Conservation (phyloP, 2,797 vertebrate species). For the Anas bahamensis region DNA sequence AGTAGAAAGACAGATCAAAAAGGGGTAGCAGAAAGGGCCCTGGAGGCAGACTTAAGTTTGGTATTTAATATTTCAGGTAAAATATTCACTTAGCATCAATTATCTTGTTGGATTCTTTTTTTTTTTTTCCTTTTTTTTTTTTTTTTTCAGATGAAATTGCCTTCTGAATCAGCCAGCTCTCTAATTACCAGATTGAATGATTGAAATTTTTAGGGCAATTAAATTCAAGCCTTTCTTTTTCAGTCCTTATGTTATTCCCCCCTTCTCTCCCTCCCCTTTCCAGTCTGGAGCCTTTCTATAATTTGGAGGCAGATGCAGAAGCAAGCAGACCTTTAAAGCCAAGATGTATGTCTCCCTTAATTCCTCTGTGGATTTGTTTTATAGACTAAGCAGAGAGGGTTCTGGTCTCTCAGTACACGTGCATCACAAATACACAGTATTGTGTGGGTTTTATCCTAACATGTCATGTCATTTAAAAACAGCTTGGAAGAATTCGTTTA, state of each 20-base stretch:
- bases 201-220: conserved; percentile 76
- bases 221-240: conserved; percentile 65
- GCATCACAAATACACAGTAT: background rate
- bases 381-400: conserved; percentile 29
- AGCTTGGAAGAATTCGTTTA: background rate
- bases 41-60: conserved; percentile 50
- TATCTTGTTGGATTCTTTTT: conserved; percentile 30
- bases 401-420: conserved; percentile 11
- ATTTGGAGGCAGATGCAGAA: conserved; percentile 74
- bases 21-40: conserved; percentile 53
- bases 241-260: conserved; percentile 42
- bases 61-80: conserved; percentile 72
- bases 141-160: conserved; percentile 55
- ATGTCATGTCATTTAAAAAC: conserved; percentile 27
- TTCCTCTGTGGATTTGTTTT: conserved; percentile 62
- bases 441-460: conserved; percentile 44
- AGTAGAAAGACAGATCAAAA: conserved; percentile 63
- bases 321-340: conserved; percentile 67
- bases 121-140: background rate
- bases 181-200: conserved; percentile 74
- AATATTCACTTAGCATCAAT: conserved; percentile 58
- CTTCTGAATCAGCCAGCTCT: conserved; percentile 50
- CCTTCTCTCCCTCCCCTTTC: conserved; percentile 43
- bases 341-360: conserved; percentile 61
- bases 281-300: conserved; percentile 73